Percentiles rank a stretch among this genome's conserved stretches.
Conservation (phyloP, 2,113 vertebrate species). For the Isurus oxyrinchus region DNA sequence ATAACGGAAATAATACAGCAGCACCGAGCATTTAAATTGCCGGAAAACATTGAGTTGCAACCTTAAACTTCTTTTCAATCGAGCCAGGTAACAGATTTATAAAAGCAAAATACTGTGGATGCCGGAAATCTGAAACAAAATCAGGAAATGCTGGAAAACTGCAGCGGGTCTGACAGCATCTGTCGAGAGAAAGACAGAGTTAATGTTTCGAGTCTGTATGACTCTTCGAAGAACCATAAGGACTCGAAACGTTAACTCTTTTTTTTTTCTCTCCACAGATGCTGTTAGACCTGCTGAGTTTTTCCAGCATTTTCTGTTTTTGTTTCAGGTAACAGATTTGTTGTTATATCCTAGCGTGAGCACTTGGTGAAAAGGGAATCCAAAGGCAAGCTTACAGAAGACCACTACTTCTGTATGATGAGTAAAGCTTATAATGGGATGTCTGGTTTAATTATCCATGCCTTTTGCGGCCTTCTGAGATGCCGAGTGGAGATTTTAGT, state of each 20-base stretch:
- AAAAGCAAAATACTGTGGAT: too few species aligned
- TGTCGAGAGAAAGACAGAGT: too few species aligned
- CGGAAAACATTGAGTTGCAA: not conserved
- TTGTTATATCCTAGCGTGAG: not conserved
- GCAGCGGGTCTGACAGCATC: too few species aligned
- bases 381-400: not conserved
- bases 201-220: too few species aligned
- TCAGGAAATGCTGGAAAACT: too few species aligned
- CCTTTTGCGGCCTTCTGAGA: not conserved
- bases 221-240: too few species aligned
- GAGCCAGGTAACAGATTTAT: not conserved
- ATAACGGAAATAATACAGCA: not conserved
- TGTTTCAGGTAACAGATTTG: not conserved
- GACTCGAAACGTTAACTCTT: too few species aligned
- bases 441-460: not conserved
- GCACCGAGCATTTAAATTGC: too few species aligned
- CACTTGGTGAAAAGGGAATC: not conserved
- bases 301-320: too few species aligned
- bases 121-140: too few species aligned
- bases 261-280: too few species aligned
- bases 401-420: not conserved
- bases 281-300: too few species aligned
- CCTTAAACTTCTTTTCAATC: not conserved
- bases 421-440: not conserved
- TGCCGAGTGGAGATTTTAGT: not conserved